Conservation (phyloP, 1,140 invertebrate species). For the Danaus melanippus region DNA sequence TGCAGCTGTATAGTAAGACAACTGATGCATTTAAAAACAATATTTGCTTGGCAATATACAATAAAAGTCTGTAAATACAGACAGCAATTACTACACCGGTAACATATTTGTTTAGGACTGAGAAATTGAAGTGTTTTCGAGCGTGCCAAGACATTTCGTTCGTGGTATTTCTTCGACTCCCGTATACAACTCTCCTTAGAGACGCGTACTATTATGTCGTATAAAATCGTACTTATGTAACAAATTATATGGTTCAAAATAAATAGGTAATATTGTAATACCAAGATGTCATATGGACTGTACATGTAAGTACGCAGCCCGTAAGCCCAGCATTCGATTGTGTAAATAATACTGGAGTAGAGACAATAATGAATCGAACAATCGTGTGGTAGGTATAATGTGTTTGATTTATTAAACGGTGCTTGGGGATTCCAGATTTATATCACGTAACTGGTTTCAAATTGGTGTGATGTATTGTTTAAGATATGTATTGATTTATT, state of each 20-base stretch:
- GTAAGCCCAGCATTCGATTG: slow-evolving; percentile 52
- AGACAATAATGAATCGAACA: slow-evolving; percentile 65
- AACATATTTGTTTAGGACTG: slow-evolving; percentile 71
- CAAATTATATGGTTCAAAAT: slow-evolving; percentile 9
- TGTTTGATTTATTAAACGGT: slow-evolving; percentile 65
- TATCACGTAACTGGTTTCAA: slow-evolving; percentile 21
- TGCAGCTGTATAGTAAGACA: slow-evolving; percentile 55
- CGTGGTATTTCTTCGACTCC: slow-evolving; percentile 53
- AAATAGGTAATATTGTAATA: slow-evolving; percentile 3
- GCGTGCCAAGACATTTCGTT: slow-evolving; percentile 62
- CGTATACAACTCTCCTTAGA: slow-evolving; percentile 15
- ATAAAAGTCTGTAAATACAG: slow-evolving; percentile 68
- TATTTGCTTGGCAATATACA: slow-evolving; percentile 67
- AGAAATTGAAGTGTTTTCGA: slow-evolving; percentile 68
- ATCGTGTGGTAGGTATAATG: slow-evolving; percentile 53
- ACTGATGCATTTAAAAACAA: slow-evolving; percentile 64
- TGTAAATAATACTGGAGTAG: slow-evolving; percentile 58
- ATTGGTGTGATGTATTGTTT: slow-evolving; percentile 34
- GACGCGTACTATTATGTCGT: slow-evolving; percentile 1
- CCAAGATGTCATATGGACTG: slow-evolving; percentile 8
- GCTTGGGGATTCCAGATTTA: slow-evolving; percentile 24
- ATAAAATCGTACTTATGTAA: slow-evolving; percentile 8
- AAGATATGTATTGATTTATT: slow-evolving; percentile 22
- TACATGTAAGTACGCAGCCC: slow-evolving; percentile 31
- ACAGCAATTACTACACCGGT: slow-evolving; percentile 67